Evolutionary conservation across 2,888 invertebrate species (phyloP).

Genomic region (Macropis europaea): DNA sequence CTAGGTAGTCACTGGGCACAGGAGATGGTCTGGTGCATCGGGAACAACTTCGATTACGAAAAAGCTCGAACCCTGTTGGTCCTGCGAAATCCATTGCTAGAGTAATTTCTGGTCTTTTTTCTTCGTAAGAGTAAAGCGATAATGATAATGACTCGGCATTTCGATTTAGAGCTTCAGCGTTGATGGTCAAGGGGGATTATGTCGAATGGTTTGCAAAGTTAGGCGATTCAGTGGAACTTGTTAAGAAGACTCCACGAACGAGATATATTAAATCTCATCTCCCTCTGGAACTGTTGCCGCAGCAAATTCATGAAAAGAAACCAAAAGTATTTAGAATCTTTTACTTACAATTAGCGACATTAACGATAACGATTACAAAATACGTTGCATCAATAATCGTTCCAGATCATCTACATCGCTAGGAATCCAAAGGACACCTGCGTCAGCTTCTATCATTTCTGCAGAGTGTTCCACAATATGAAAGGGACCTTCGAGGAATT

Average conservation of each 20-base stretch:
- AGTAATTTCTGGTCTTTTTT: constrained; percentile 64
- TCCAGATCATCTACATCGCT: constrained; percentile 91
- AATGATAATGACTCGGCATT: not conserved
- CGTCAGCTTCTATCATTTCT: constrained; percentile 94
- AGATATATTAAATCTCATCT: constrained; percentile 89
- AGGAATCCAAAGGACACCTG: constrained; percentile 95
- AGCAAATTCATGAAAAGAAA: constrained; percentile 81
- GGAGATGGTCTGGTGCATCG: constrained; percentile 95
- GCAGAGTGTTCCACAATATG: constrained; percentile 85
- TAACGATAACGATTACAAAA: not conserved
- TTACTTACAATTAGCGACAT: not conserved
- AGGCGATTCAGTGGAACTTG: constrained; percentile 87
- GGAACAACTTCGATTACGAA: constrained; percentile 89
- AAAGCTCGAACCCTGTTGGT: constrained; percentile 84
- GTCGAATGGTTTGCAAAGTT: constrained; percentile 77
- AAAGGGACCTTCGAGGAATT: constrained; percentile 87
- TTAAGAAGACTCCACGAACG: constrained; percentile 85
- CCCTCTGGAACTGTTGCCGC: constrained; percentile 87
- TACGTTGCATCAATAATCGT: constrained; percentile 24
- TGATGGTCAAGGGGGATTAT: constrained; percentile 73
- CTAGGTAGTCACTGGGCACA: constrained; percentile 95
- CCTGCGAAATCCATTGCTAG: constrained; percentile 81
- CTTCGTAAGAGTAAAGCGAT: too few species aligned
- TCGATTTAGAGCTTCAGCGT: constrained; percentile 68
- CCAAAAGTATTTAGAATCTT: constrained; percentile 83